Evolutionary conservation across 2,113 vertebrate species (phyloP).

Genomic region (Cynopterus brachyotis): DNA sequence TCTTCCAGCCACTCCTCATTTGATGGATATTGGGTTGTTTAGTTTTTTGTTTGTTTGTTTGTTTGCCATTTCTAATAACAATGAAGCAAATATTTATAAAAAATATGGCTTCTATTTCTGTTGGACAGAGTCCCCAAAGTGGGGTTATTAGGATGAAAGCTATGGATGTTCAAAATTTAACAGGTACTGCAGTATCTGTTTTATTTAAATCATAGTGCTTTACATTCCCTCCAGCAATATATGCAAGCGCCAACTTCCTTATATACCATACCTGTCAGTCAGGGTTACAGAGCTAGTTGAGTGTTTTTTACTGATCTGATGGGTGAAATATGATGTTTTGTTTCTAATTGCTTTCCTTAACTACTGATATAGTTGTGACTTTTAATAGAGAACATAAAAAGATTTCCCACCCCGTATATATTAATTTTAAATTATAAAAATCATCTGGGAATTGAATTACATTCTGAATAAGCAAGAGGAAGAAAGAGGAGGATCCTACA

Average conservation of each 20-base stretch:
- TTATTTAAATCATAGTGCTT: not conserved
- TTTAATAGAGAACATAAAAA: not conserved
- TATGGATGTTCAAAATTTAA: not conserved
- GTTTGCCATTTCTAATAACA: not conserved
- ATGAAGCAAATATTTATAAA: not conserved
- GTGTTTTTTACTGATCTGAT: not conserved
- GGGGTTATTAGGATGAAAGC: not conserved
- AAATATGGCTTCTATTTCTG: not conserved
- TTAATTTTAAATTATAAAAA: not conserved
- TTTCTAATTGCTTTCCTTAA: not conserved
- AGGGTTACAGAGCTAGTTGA: not conserved
- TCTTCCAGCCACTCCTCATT: not conserved
- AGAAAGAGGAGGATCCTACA: not conserved
- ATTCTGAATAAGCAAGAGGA: not conserved
- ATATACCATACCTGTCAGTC: not conserved
- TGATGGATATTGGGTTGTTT: not conserved
- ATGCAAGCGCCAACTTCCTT: not conserved
- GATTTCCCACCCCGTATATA: not conserved
- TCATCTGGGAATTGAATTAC: not conserved
- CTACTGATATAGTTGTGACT: not conserved
- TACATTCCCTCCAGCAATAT: accelerated
- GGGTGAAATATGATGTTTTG: not conserved
- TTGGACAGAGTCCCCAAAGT: not conserved
- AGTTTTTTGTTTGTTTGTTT: not conserved
- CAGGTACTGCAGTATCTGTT: not conserved